phyloP scores from a whole-genome alignment of 1,140 invertebrate genomes.

The Bursaphelenchus mucronatus region DNA sequence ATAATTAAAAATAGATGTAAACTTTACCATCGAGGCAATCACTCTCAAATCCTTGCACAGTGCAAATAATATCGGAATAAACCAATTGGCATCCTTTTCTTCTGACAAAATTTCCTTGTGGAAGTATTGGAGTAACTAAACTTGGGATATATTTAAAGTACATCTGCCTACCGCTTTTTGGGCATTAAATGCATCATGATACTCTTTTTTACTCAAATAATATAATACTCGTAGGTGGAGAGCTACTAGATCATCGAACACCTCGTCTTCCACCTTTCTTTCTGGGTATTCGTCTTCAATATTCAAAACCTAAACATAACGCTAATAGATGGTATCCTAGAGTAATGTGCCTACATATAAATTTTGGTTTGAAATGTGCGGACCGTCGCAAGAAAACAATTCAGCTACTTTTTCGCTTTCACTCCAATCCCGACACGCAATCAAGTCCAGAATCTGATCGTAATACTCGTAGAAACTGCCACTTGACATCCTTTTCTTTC shows the following conservation, averaged over 20 bases:
- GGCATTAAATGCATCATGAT: slow-evolving; percentile 31
- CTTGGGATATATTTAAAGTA: slow-evolving; percentile 6
- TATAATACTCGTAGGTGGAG: slow-evolving; percentile 40
- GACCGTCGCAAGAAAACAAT: slow-evolving; percentile 37
- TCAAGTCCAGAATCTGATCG: slow-evolving; percentile 22
- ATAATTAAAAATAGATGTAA: slow-evolving; percentile 1
- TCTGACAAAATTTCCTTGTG: slow-evolving; percentile 77
- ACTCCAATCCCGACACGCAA: slow-evolving; percentile 31
- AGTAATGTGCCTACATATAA: slow-evolving; percentile 29
- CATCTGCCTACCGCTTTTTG: slow-evolving; percentile 39
- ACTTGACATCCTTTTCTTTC: not conserved
- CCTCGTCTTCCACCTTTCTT: slow-evolving; percentile 29
- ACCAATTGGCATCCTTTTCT: slow-evolving; percentile 87
- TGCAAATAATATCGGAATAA: slow-evolving; percentile 79
- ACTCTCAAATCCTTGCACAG: slow-evolving; percentile 81
- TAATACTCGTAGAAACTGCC: slow-evolving; percentile 42
- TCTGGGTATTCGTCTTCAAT: slow-evolving; percentile 34
- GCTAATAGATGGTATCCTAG: slow-evolving; percentile 6
- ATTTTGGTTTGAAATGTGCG: slow-evolving; percentile 22
- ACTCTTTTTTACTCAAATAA: slow-evolving; percentile 29
- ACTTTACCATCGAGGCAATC: slow-evolving; percentile 66
- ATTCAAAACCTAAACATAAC: slow-evolving; percentile 34
- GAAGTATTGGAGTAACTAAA: slow-evolving; percentile 61
- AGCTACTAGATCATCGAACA: slow-evolving; percentile 45
- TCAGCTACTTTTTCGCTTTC: slow-evolving; percentile 28